Evolutionary conservation across 1,140 invertebrate species (phyloP).

Genomic region (Ganaspis sp.): DNA sequence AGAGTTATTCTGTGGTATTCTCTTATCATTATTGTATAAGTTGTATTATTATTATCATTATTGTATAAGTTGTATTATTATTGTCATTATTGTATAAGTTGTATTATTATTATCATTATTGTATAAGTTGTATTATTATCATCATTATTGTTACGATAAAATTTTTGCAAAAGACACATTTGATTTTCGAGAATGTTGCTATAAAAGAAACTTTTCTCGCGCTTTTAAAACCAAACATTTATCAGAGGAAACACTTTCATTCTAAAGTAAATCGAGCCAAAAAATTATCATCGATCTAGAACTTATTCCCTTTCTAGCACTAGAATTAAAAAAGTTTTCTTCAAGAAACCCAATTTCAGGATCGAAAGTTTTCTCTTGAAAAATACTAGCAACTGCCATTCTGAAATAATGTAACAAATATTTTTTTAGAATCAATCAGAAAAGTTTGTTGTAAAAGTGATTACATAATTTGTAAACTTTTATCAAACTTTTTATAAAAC

Average conservation of each 20-base stretch:
- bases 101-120: no score
- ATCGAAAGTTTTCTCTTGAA: slow-evolving; percentile 10
- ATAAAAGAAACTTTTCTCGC: slow-evolving; percentile 23
- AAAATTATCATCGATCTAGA: slow-evolving; percentile 9
- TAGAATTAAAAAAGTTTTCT: slow-evolving; percentile 7
- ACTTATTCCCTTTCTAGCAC: not conserved
- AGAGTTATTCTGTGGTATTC: no score
- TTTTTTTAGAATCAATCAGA: not conserved
- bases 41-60: no score
- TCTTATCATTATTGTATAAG: no score
- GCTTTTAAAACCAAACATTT: not conserved
- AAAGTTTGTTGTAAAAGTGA: not conserved
- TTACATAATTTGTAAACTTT: not conserved
- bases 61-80: no score
- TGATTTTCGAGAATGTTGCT: no score
- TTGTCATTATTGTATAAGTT: no score
- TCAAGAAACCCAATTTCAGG: not conserved
- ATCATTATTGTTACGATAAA: no score
- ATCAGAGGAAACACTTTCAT: not conserved
- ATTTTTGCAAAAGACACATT: no score
- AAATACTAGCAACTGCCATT: not conserved
- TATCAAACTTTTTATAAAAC: not conserved
- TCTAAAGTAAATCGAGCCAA: slow-evolving; percentile 14
- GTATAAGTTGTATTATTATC: no score
- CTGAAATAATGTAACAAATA: not conserved